Percentiles rank a stretch among this genome's conserved stretches.
Conservation (phyloP, 2,797 vertebrate species). For the Semotilus atromaculatus region DNA sequence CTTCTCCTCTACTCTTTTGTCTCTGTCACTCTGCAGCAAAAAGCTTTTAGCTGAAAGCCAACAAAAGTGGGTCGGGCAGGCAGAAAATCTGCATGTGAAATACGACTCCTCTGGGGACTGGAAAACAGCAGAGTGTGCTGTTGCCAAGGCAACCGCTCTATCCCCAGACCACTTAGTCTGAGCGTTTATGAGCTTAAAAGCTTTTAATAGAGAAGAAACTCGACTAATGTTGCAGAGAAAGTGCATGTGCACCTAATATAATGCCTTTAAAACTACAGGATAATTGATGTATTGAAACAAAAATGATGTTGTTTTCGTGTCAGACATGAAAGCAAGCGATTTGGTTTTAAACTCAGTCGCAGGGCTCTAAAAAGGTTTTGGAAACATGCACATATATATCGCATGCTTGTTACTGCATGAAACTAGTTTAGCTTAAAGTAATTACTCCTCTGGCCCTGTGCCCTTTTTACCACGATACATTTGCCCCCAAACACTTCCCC, state of each 20-base stretch:
- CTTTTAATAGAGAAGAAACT: constrained; percentile 79
- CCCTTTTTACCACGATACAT: not conserved
- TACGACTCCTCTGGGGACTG: constrained; percentile 74
- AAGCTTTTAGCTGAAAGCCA: constrained; percentile 99
- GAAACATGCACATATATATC: not conserved
- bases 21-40: constrained; percentile 87
- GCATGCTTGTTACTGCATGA: not conserved
- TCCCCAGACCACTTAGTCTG: constrained; percentile 69
- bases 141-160: constrained; percentile 77
- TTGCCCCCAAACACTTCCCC: constrained; percentile 2
- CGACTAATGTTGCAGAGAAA: constrained; percentile 11
- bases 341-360: not conserved
- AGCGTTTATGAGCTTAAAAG: constrained; percentile 80
- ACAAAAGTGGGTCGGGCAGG: constrained; percentile 86
- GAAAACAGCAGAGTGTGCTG: constrained; percentile 62
- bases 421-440: not conserved
- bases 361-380: not conserved
- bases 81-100: constrained; percentile 91
- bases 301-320: not conserved
- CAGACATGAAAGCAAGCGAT: not conserved
- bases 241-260: constrained; percentile 67
- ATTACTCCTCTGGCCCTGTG: not conserved
- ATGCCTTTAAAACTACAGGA: constrained; percentile 1
- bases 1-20: constrained; percentile 56
- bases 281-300: not conserved